Evolutionary conservation across 2,888 invertebrate genomes (phyloP), one percentile per base, ranked within the genome.

Genomic region (Drosophila prostipennis): DNA sequence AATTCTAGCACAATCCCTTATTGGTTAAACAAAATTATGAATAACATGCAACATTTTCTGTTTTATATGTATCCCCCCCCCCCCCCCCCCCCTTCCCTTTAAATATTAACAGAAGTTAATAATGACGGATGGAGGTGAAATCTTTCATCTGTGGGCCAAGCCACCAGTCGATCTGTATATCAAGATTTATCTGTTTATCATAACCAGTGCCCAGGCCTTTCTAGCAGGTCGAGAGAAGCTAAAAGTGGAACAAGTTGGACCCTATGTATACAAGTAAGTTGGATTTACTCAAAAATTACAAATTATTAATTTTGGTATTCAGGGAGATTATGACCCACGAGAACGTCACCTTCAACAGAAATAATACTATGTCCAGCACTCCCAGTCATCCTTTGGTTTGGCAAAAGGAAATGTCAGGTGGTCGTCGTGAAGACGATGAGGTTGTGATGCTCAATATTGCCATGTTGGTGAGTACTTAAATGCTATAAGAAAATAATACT

Each of bases 201-300:
- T 97, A 3, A 97, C 97, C 8, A 97, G 97, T 87, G 94, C 94
- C 11, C 96, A 96, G 5, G 96, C 94, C 5, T 97, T 95, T 90
- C 92, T 97, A 90, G 93, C 94, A 0, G 96, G 96, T 0, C 95
- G 94, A 5, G 93, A 93, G 39, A 96, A 96, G 86, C 91, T 97
- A 23, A 93, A 93, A 55, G 93, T 97, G 2, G 92, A 95, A 77
- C 95, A 98, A 93, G 94, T 96, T 10, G 98, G 98, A 0, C 98
- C 97, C 0, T 97, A 96, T 90, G 96, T 97, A 0, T 98, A 98
- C 92, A 96, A 94, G 98, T 98, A 92, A 93, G 94, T 92, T 6
- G 0, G 10, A n/a, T 29, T 1, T 36, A 39, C 26, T 7, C 26
- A 16, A 1, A 26, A 13, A 36, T 48, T 14, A 10, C 2, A 16